Percentiles rank a stretch among this genome's conserved stretches.
These are phyloP conservation scores for Amphipyra tragopoginis DNA, from an alignment of 2,888 invertebrate genomes.

Conservation along the genomic window DNA sequence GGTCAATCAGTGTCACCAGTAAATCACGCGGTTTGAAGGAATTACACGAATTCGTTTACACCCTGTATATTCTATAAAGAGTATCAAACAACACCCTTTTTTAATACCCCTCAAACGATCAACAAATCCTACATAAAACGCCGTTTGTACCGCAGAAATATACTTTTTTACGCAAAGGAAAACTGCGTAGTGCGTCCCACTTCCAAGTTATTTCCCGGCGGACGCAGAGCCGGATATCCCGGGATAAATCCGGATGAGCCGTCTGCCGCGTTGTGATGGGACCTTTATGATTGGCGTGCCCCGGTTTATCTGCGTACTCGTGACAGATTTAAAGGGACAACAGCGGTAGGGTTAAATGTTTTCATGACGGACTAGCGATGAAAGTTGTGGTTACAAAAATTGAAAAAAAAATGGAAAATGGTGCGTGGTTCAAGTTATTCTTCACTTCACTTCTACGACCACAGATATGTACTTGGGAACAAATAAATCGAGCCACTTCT, in stretches of 20 bases:
- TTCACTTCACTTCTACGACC: too few species aligned
- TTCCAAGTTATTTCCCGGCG: slow-evolving; percentile 53
- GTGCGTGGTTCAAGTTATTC: too few species aligned
- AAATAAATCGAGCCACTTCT: too few species aligned
- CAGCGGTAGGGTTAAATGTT: slow-evolving; percentile 11
- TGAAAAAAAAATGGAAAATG: too few species aligned
- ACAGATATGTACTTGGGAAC: too few species aligned
- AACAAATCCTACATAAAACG: slow-evolving; percentile 29
- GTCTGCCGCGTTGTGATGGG: slow-evolving; percentile 27
- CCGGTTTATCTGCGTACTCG: slow-evolving; percentile 14
- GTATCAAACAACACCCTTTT: slow-evolving; percentile 13
- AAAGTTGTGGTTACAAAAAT: too few species aligned
- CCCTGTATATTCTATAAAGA: too few species aligned
- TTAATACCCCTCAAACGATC: slow-evolving; percentile 10
- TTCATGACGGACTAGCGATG: background rate
- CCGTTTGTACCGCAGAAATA: slow-evolving; percentile 27
- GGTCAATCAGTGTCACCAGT: too few species aligned
- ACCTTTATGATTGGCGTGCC: slow-evolving; percentile 42
- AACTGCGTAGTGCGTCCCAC: slow-evolving; percentile 23
- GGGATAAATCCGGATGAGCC: slow-evolving; percentile 38
- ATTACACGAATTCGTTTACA: too few species aligned
- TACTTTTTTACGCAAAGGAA: slow-evolving; percentile 23
- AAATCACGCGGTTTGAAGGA: too few species aligned
- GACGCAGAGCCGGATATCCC: slow-evolving; percentile 42
- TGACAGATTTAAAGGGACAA: slow-evolving; percentile 29